Conservation (phyloP, 2,888 invertebrate genomes). For the Perithous albicinctus region DNA sequence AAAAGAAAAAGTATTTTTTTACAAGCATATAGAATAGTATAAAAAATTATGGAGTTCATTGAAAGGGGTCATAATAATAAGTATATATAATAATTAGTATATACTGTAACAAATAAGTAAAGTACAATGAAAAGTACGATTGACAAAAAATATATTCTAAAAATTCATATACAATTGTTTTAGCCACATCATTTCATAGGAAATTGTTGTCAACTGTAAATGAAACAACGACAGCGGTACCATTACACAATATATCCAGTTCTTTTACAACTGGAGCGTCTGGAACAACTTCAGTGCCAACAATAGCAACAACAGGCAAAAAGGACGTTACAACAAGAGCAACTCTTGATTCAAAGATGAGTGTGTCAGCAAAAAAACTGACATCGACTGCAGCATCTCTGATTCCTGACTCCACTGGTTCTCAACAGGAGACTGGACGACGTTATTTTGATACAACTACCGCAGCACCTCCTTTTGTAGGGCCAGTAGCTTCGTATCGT, state of each 20-base stretch:
- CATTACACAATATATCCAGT: neutral
- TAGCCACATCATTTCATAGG: neutral
- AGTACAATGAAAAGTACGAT: too few species aligned
- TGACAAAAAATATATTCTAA: too few species aligned
- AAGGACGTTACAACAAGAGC: neutral
- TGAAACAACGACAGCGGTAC: conserved; percentile 41
- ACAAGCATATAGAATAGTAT: too few species aligned
- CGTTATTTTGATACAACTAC: conserved; percentile 28
- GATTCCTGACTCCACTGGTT: neutral
- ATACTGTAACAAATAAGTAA: too few species aligned
- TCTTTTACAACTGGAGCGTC: neutral
- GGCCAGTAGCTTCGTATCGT: conserved; percentile 12
- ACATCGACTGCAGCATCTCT: conserved; percentile 5
- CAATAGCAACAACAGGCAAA: neutral
- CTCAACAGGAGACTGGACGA: neutral
- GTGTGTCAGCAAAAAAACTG: neutral
- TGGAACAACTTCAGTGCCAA: neutral
- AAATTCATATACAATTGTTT: neutral
- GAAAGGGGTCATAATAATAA: too few species aligned
- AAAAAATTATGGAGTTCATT: too few species aligned
- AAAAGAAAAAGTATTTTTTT: too few species aligned
- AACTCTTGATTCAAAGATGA: neutral
- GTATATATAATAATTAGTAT: too few species aligned
- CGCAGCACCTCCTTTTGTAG: conserved; percentile 25
- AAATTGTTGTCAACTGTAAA: neutral